Evolutionary conservation across 2,888 invertebrate species (phyloP).

Genomic region (Apocheima hispidaria): DNA sequence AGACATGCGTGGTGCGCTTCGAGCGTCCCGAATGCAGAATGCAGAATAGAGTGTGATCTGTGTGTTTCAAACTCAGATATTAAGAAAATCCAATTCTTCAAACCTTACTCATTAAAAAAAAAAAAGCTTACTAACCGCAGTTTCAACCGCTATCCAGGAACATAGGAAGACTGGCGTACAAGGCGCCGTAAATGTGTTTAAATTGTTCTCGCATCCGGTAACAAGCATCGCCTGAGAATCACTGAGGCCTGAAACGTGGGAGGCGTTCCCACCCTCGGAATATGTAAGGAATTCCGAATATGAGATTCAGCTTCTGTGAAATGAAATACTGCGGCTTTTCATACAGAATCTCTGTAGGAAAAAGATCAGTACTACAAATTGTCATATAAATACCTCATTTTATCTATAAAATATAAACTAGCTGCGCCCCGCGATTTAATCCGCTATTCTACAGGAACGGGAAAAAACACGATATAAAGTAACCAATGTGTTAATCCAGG

Average conservation of each 20-base stretch:
- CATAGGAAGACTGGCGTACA: too few species aligned
- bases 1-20: too few species aligned
- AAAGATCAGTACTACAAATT: slow-evolving; percentile 1
- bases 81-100: too few species aligned
- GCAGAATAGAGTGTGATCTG: too few species aligned
- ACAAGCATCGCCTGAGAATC: slow-evolving; percentile 23
- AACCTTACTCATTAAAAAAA: too few species aligned
- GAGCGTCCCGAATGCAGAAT: too few species aligned
- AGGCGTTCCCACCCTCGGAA: slow-evolving; percentile 18
- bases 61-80: too few species aligned
- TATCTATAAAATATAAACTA: neutral
- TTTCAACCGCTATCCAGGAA: neutral
- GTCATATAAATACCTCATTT: slow-evolving; percentile 1
- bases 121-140: too few species aligned
- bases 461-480: too few species aligned
- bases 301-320: slow-evolving; percentile 22
- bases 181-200: neutral
- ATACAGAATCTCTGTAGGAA: slow-evolving; percentile 2
- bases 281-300: slow-evolving; percentile 26
- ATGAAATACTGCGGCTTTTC: slow-evolving; percentile 27
- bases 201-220: slow-evolving; percentile 9
- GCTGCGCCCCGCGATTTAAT: neutral
- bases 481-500: too few species aligned
- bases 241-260: slow-evolving; percentile 22
- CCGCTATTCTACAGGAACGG: too few species aligned